Percentiles rank a stretch among this genome's conserved stretches.
Evolutionary conservation across 1,140 invertebrate species (phyloP).

Genomic region (Chironomus striatipennis): DNA sequence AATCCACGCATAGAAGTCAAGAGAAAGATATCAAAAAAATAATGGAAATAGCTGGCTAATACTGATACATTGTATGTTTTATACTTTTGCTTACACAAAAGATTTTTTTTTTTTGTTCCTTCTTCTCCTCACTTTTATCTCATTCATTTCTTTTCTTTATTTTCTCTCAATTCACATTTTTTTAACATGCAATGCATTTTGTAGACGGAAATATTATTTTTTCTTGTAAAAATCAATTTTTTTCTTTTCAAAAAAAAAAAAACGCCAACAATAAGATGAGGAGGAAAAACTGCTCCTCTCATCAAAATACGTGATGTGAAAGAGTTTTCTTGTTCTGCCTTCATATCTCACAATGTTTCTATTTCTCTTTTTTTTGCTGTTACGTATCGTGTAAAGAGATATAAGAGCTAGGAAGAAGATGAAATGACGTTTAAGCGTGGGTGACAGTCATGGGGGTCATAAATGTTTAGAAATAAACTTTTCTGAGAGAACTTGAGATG

Average conservation of each 20-base stretch:
- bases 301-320: slow-evolving; percentile 8
- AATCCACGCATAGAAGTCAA: too few relatives aligned
- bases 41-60: neutral
- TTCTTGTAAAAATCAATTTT: slow-evolving; percentile 7
- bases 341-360: neutral
- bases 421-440: too few relatives aligned
- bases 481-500: too few relatives aligned
- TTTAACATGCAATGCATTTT: neutral
- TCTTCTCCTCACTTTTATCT: neutral
- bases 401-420: too few relatives aligned
- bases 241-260: neutral
- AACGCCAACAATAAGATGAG: neutral
- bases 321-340: neutral
- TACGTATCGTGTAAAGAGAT: neutral
- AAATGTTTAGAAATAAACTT: too few relatives aligned
- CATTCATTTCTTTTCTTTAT: neutral
- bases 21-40: too few relatives aligned
- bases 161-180: too few relatives aligned
- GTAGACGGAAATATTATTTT: neutral
- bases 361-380: neutral
- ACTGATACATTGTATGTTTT: slow-evolving; percentile 8
- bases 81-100: slow-evolving; percentile 9
- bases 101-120: neutral
- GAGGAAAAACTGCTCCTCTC: slow-evolving; percentile 1
- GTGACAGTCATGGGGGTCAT: too few relatives aligned